Evolutionary conservation across 2,113 vertebrate species (phyloP).

Genomic region (Platysteira castanea): DNA sequence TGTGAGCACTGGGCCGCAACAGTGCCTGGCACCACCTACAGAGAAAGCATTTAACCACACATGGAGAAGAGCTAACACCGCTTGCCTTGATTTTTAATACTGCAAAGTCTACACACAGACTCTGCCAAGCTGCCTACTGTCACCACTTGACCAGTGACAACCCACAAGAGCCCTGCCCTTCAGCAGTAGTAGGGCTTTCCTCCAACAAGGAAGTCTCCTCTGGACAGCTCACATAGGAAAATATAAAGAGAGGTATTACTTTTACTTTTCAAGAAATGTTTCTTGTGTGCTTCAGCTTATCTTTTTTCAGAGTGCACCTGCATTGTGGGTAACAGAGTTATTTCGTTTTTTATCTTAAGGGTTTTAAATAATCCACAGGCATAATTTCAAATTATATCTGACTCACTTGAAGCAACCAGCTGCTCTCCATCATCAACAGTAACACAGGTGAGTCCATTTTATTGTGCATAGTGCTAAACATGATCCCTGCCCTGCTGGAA

Average conservation of each 20-base stretch:
- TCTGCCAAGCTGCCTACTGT: slow-evolving; percentile 17
- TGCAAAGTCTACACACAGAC: neutral
- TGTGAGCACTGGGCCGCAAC: neutral
- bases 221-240: neutral
- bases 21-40: slow-evolving; percentile 25
- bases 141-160: neutral
- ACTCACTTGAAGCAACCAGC: neutral
- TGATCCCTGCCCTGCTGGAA: neutral
- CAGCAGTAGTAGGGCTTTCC: neutral
- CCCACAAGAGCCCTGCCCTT: neutral
- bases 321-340: neutral
- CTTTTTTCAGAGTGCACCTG: neutral
- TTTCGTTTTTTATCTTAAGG: neutral
- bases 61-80: neutral
- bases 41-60: slow-evolving; percentile 27
- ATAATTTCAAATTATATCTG: neutral
- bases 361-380: neutral
- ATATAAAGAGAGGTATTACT: neutral
- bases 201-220: neutral
- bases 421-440: neutral
- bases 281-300: neutral
- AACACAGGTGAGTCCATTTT: neutral
- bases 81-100: neutral
- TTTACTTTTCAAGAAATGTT: neutral
- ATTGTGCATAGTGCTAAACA: neutral